Base-by-base conservation (phyloP, 1,140 invertebrate genomes). In the Papilio polyxenes region DNA sequence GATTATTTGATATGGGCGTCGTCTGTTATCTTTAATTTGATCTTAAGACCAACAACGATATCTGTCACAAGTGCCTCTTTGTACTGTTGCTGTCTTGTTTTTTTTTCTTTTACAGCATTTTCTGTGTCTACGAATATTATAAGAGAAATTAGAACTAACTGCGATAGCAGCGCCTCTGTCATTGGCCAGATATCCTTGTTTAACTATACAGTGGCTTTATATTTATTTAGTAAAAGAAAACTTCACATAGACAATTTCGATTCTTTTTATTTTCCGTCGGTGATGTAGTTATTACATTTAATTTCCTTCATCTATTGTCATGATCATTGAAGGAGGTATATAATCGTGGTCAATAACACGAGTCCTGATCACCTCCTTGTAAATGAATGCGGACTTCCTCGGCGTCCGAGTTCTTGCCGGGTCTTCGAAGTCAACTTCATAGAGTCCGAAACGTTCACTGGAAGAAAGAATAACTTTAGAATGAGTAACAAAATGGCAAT, bases 361-460 rank as follows among this genome's bases (percentile, higher is more conserved):
- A 0, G 94, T 93, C 85, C 91, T 94, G 76, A 96, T 94, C 1
- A 97, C 92, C 74, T 96, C 87, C 79, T 94, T 94, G 82, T 95
- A 96, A 83, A 96, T 95, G 40, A 95, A 86, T 0, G 96, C 95
- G 15, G 97, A 98, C 53, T 95, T 95, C 88, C 97, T 97, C 0
- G 96, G 95, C 2, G 95, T 96, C 81, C 97, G 95, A 0, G 94
- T 95, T 82, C 96, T 94, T 1, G 96, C 89, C 0, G 96, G 95
- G 83, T 96, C 94, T 4, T 89, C 94, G 84, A 97, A 98, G 87
- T 98, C 96, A 1, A 98, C 97, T 76, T 96, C 95, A 85, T 96
- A 96, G 0, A 98, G 85, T 1, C 97, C 97, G 91, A 97, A 98
- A 82, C 95, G 96, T 88, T 96, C 95, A 2, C 96, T 96, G 91